Evolutionary conservation across 2,113 vertebrate genomes (phyloP).

Genomic region (Apeltes quadracus): DNA sequence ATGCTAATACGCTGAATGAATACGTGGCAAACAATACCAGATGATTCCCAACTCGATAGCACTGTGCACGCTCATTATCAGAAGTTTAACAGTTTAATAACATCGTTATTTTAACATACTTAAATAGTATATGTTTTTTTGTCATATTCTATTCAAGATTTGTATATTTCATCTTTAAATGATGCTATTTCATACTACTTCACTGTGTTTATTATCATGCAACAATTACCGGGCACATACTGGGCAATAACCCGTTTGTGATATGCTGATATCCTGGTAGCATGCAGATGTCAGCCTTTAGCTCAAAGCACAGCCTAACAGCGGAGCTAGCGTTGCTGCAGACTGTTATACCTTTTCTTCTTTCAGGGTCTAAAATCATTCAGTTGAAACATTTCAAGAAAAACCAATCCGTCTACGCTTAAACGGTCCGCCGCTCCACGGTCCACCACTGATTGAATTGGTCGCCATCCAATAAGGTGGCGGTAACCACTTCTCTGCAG

Average conservation of each 20-base stretch:
- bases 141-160: neutral
- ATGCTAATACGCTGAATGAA: neutral
- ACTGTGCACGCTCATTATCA: neutral
- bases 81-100: neutral
- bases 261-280: neutral
- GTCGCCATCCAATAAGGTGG: neutral
- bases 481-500: neutral
- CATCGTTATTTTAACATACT: neutral
- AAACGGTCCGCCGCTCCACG: neutral
- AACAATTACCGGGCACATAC: neutral
- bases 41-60: neutral
- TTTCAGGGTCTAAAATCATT: neutral
- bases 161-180: no score
- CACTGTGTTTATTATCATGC: neutral
- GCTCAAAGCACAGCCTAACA: neutral
- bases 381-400: neutral
- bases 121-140: no score
- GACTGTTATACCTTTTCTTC: neutral
- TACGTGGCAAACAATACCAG: neutral
- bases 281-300: neutral
- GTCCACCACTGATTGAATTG: neutral
- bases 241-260: neutral
- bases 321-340: neutral
- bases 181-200: neutral
- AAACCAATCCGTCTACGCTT: neutral